These are phyloP conservation scores for Nomada lathburiana DNA, from an alignment of 2,888 invertebrate genomes.

Conservation along the genomic window DNA sequence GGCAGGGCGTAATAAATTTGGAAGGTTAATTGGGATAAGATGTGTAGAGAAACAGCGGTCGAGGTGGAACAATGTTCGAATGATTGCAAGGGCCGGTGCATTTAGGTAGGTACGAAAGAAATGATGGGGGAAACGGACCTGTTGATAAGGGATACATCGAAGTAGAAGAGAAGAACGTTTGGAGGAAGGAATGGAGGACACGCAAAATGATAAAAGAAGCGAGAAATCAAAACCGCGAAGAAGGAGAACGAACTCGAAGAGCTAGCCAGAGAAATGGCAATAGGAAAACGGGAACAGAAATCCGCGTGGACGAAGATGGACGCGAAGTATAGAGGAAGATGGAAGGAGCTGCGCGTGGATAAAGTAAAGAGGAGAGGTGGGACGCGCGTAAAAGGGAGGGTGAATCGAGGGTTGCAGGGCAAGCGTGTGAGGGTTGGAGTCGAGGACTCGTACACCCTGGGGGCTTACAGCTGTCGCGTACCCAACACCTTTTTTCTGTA, in stretches of 20 bases:
- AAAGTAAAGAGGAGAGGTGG: slow-evolving; percentile 27
- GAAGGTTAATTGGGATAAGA: too few species aligned
- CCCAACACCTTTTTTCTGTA: slow-evolving; percentile 79
- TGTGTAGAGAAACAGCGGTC: too few species aligned
- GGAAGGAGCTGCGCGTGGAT: neutral
- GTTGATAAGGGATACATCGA: neutral
- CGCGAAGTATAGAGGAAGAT: slow-evolving; percentile 1
- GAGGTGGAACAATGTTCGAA: too few species aligned
- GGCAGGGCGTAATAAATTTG: too few species aligned
- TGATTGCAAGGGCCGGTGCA: too few species aligned
- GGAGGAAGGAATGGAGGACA: neutral
- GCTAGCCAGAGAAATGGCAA: slow-evolving; percentile 23
- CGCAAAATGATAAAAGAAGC: neutral
- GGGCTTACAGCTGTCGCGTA: slow-evolving; percentile 83
- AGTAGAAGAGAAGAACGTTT: neutral
- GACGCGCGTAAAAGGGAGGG: slow-evolving; percentile 56
- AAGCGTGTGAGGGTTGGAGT: slow-evolving; percentile 76
- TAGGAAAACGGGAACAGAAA: slow-evolving; percentile 30
- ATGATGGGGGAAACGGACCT: neutral
- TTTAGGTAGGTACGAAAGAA: neutral
- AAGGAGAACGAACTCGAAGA: neutral
- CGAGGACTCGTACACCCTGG: slow-evolving; percentile 80
- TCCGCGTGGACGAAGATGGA: neutral
- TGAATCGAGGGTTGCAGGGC: slow-evolving; percentile 68
- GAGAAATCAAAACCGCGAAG: neutral